These are phyloP conservation scores for Apotomis betuletana DNA, from an alignment of 2,888 invertebrate genomes.

Conservation along the genomic window DNA sequence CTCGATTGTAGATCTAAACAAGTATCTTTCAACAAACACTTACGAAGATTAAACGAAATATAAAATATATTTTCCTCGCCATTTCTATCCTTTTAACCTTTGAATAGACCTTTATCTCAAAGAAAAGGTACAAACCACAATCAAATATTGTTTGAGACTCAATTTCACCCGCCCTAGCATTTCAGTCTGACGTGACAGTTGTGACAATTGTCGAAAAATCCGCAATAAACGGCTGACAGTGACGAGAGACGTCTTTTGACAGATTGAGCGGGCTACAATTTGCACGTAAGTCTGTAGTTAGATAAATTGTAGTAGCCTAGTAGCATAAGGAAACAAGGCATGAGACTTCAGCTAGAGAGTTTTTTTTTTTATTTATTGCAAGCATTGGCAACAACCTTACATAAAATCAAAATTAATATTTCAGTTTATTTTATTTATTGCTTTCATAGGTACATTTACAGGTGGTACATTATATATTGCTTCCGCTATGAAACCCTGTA, in stretches of 20 bases:
- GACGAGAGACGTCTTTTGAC: conserved; percentile 12
- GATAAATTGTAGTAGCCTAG: no score
- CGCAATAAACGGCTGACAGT: conserved; percentile 25
- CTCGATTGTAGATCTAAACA: neutral
- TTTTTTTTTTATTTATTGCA: no score
- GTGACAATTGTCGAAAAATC: conserved; percentile 14
- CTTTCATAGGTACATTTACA: no score
- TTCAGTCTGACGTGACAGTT: neutral
- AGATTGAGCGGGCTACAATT: neutral
- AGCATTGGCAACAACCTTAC: no score
- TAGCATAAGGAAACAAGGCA: no score
- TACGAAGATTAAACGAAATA: neutral
- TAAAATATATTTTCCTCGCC: conserved; percentile 2
- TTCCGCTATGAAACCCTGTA: no score
- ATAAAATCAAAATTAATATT: no score
- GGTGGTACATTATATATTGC: no score
- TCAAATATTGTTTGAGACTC: conserved; percentile 22
- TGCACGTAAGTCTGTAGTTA: neutral
- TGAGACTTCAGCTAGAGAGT: no score
- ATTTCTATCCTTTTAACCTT: neutral
- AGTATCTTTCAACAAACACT: conserved; percentile 7
- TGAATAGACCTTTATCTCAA: conserved; percentile 1
- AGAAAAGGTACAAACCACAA: conserved; percentile 14
- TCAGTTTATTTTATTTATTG: no score
- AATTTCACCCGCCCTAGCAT: conserved; percentile 10